phyloP scores from a whole-genome alignment of 2,888 invertebrate genomes.

The Meta bourneti region DNA sequence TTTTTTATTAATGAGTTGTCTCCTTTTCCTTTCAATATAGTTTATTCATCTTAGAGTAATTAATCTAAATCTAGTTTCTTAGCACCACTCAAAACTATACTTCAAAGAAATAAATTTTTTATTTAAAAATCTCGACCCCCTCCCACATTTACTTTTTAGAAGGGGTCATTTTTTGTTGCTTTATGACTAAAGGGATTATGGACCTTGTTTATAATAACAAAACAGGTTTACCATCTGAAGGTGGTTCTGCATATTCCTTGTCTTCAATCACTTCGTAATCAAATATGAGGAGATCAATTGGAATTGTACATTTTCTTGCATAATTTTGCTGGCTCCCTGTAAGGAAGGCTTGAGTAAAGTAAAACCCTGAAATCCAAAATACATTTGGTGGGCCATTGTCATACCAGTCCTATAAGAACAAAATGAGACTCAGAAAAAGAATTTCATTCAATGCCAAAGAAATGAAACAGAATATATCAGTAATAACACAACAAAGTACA shows the following conservation, averaged over 20 bases:
- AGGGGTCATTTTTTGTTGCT: no score
- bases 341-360: constrained; percentile 82
- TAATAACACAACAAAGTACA: neutral
- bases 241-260: constrained; percentile 81
- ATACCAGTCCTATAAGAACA: constrained; percentile 81
- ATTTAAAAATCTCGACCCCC: no score
- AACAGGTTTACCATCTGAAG: constrained; percentile 81
- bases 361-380: constrained; percentile 82
- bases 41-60: no score
- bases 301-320: constrained; percentile 82
- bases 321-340: constrained; percentile 82
- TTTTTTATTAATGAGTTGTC: no score
- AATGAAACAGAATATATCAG: no score
- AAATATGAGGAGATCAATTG: constrained; percentile 81
- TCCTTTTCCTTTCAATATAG: no score
- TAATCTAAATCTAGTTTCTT: no score
- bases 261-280: constrained; percentile 84
- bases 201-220: no score
- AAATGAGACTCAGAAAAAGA: neutral
- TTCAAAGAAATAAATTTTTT: no score
- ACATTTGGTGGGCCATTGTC: constrained; percentile 81
- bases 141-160: no score
- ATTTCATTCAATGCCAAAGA: neutral
- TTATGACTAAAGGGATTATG: no score
- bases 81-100: no score